Evolutionary conservation across 2,113 vertebrate genomes (phyloP), one percentile per base, ranked within the genome.

Genomic region (Copsychus sechellarum): DNA sequence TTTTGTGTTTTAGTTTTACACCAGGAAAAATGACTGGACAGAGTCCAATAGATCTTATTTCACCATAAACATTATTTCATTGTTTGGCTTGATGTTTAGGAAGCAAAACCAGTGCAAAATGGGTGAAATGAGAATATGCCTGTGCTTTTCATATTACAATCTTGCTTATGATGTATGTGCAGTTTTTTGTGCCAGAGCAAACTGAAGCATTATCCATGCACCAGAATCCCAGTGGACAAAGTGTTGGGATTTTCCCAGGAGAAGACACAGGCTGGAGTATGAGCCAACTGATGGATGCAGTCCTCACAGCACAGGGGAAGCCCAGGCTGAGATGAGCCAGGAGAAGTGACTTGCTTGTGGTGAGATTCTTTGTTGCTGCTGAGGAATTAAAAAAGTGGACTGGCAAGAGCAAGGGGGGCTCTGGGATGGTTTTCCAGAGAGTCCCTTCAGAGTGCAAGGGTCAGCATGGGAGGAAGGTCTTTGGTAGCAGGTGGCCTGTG

Each of bases 1-100:
- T 66, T 88, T 43, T 86, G 43, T 74, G 51, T 60, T 23, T 81
- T 90, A 71, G 47, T 60, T 86, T 93, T 86, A 58, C 47, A 73
- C 15, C 57, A 64, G 77, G 33, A 84, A 65, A 95, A 88, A 88
- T 45, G 58, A 45, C 42, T 81, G 70, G 23, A 48, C 23, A 7
- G 80, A 74, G 69, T 53, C 80, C 51, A 42, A 9, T 17, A 61
- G 65, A 61, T 72, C 70, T 84, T 84, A 48, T 89, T 91, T 94
- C 7, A 24, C 38, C 48, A 60, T 62, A 67, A 86, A 86, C 36
- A 48, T 79, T 40, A 81, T 56, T 81, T 92, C 26, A 51, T 76
- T 79, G 65, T 93, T 89, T 91, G 78, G n/a, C 36, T 69, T 62
- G 40, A 76, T 53, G 33, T 50, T 89, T 16, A 67, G 84, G 70